Conservation (phyloP, 2,888 invertebrate species). For the Hemithea aestivaria region DNA sequence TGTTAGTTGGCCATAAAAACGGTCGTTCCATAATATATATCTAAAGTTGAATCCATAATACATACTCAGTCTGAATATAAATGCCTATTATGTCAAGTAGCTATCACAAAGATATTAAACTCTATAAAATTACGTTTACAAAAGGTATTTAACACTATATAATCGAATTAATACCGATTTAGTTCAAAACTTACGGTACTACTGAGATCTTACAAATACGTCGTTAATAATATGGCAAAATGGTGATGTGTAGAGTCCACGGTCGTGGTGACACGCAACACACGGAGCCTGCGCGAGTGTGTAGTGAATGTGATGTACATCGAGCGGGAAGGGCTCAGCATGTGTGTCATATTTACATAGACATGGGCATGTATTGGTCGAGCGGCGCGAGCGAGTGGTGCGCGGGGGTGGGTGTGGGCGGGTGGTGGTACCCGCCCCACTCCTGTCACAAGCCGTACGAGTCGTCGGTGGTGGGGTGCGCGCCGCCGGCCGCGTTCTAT, state of each 20-base stretch:
- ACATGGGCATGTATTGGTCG: slow-evolving; percentile 33
- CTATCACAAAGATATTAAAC: no score
- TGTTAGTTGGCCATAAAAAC: no score
- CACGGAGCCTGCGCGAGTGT: no score
- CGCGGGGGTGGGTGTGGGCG: slow-evolving; percentile 21
- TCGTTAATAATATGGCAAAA: slow-evolving; percentile 51
- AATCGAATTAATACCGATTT: slow-evolving; percentile 28
- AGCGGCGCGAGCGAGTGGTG: slow-evolving; percentile 26
- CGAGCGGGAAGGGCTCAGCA: no score
- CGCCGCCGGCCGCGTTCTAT: slow-evolving; percentile 74
- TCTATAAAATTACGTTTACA: no score
- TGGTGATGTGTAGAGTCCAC: slow-evolving; percentile 18
- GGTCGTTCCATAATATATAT: no score
- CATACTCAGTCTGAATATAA: slow-evolving; percentile 1
- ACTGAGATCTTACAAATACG: slow-evolving; percentile 68
- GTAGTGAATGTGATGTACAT: no score
- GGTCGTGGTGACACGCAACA: not conserved
- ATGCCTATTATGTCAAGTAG: not conserved
- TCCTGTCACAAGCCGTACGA: slow-evolving; percentile 64
- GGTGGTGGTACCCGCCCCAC: slow-evolving; percentile 47
- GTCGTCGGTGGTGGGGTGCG: slow-evolving; percentile 39
- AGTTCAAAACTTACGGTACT: slow-evolving; percentile 55
- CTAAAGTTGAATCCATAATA: no score
- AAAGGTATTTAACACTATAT: no score
- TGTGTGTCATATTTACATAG: slow-evolving; percentile 33